Conservation (phyloP, 2,888 invertebrate genomes). For the Morpho helenor region DNA sequence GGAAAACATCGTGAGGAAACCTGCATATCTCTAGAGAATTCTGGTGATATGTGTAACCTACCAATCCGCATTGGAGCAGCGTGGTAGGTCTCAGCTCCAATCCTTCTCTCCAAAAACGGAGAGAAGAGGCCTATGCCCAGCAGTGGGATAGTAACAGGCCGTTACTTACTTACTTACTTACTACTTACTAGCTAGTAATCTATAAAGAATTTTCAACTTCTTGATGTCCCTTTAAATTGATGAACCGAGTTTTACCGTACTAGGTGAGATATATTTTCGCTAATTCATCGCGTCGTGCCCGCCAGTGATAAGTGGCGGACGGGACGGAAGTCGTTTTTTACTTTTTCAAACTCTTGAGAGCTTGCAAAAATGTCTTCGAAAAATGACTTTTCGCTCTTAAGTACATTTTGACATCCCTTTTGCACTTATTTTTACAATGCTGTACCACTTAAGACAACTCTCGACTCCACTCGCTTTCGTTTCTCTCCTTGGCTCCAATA, state of each 20-base stretch:
- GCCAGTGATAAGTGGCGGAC: constrained; percentile 60
- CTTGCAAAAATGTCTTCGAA: constrained; percentile 68
- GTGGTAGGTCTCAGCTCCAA: too few relatives aligned
- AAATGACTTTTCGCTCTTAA: constrained; percentile 65
- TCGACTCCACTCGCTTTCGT: constrained; percentile 30
- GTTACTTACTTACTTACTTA: too few relatives aligned
- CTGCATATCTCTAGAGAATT: too few relatives aligned
- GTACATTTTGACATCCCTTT: constrained; percentile 64
- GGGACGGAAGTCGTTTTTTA: constrained; percentile 62
- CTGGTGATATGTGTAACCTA: too few relatives aligned
- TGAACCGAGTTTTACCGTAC: constrained; percentile 14
- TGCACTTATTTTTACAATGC: constrained; percentile 47
- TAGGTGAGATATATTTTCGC: constrained; percentile 34
- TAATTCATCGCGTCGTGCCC: constrained; percentile 50
- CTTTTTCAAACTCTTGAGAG: constrained; percentile 65
- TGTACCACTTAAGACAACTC: constrained; percentile 46
- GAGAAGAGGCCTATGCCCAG: too few relatives aligned
- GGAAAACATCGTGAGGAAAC: too few relatives aligned
- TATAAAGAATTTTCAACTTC: constrained; percentile 7
- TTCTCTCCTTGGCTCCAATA: constrained; percentile 31
- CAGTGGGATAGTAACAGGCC: too few relatives aligned
- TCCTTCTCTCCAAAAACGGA: too few relatives aligned
- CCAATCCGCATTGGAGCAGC: too few relatives aligned
- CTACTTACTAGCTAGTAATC: too few relatives aligned
- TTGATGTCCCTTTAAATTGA: constrained; percentile 11